Percentiles rank a stretch among this genome's conserved stretches.
These are phyloP conservation scores for Clarias platycephalus DNA, from an alignment of 2,797 vertebrate species.

Conservation along the genomic window DNA sequence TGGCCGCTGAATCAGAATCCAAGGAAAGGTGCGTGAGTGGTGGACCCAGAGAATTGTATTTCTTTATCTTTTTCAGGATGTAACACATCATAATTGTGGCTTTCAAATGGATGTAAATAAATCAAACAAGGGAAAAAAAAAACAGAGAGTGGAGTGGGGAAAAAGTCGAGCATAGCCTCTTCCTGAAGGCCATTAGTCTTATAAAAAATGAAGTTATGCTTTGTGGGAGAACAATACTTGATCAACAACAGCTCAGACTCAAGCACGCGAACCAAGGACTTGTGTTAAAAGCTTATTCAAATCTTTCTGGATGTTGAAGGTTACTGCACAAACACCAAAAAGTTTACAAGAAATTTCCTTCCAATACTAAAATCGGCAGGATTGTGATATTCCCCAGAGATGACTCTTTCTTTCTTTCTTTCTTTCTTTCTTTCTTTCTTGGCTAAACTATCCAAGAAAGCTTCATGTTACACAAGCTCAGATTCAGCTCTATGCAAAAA, in stretches of 20 bases:
- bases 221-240: conserved; percentile 63
- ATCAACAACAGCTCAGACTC: conserved; percentile 59
- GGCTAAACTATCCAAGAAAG: background rate
- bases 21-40: conserved; percentile 38
- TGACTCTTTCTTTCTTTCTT: background rate
- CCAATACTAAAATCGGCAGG: background rate
- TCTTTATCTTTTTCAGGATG: conserved; percentile 60
- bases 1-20: conserved; percentile 52
- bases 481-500: conserved; percentile 1
- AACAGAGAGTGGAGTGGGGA: too few species aligned
- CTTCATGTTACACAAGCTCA: background rate
- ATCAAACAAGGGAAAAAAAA: conserved; percentile 46
- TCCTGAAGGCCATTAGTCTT: conserved; percentile 74
- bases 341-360: background rate
- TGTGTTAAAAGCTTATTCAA: conserved; percentile 53
- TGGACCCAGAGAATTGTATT: conserved; percentile 54
- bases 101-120: conserved; percentile 72
- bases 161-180: conserved; percentile 4
- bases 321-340: background rate
- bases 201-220: conserved; percentile 74
- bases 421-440: too few species aligned
- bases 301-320: conserved; percentile 36
- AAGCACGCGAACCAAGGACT: conserved; percentile 63
- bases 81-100: conserved; percentile 60
- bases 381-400: background rate